phyloP scores from a whole-genome alignment of 92 coral and sea anemone species.

The Galaxea fascicularis region DNA sequence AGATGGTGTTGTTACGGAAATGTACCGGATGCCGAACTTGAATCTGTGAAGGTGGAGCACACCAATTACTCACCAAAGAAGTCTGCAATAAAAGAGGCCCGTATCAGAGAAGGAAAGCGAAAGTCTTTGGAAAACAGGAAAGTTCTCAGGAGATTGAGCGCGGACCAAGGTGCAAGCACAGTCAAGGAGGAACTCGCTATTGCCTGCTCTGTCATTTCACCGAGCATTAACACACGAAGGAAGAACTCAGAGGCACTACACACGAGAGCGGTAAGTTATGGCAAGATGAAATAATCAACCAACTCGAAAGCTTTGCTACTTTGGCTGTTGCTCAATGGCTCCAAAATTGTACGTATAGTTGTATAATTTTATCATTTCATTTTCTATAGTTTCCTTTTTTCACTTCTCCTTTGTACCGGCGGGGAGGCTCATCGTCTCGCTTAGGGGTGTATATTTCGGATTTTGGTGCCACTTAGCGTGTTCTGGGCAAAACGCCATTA shows the following conservation, averaged over 20 bases:
- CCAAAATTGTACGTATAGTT: too few relatives aligned
- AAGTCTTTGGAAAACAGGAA: slow-evolving; percentile 63
- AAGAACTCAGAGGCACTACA: slow-evolving; percentile 35
- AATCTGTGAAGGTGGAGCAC: background rate
- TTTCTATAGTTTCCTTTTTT: too few relatives aligned
- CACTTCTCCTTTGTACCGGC: too few relatives aligned
- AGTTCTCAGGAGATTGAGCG: slow-evolving; percentile 25
- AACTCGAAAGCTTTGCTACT: too few relatives aligned
- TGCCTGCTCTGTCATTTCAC: slow-evolving; percentile 29
- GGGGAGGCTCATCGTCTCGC: too few relatives aligned
- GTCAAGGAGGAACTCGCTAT: slow-evolving; percentile 23
- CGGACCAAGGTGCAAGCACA: slow-evolving; percentile 13
- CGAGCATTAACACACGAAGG: slow-evolving; percentile 34
- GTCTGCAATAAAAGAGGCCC: slow-evolving; percentile 52
- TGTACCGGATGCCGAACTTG: background rate
- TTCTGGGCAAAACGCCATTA: too few relatives aligned
- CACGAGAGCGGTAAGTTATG: slow-evolving; percentile 41
- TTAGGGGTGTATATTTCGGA: too few relatives aligned
- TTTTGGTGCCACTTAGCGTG: too few relatives aligned
- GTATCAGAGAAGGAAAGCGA: slow-evolving; percentile 40
- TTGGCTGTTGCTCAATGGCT: too few relatives aligned
- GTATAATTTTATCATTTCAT: too few relatives aligned
- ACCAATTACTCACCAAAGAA: background rate
- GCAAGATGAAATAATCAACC: too few relatives aligned
- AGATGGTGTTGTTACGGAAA: too few relatives aligned